phyloP scores from a whole-genome alignment of 2,113 vertebrate species.

The Arenaria interpres region DNA sequence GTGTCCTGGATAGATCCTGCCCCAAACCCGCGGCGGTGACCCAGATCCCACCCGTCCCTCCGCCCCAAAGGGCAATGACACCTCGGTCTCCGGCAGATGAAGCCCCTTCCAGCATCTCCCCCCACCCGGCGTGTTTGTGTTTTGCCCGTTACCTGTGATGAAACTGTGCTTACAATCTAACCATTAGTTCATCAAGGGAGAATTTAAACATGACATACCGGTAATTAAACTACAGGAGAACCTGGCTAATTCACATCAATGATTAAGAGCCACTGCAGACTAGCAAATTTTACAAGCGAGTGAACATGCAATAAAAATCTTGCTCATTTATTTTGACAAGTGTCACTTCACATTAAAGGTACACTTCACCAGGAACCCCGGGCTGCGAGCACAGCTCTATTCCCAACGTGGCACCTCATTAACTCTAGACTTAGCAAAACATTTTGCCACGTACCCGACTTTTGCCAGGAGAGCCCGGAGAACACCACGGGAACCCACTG shows the following conservation, averaged over 20 bases:
- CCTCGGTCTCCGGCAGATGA: background rate
- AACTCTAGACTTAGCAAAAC: background rate
- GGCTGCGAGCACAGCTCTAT: background rate
- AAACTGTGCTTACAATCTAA: background rate
- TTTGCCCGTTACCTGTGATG: background rate
- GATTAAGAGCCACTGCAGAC: constrained; percentile 57
- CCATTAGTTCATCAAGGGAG: constrained; percentile 35
- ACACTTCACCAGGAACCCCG: background rate
- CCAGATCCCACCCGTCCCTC: rapidly evolving
- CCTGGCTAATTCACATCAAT: constrained; percentile 47
- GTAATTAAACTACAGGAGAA: constrained; percentile 58
- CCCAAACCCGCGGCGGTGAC: rapidly evolving
- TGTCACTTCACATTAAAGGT: constrained; percentile 46
- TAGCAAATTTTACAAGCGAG: constrained; percentile 42
- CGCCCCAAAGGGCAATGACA: rapidly evolving
- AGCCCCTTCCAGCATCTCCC: background rate
- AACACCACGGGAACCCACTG: rapidly evolving
- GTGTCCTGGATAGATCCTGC: rapidly evolving
- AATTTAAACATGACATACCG: constrained; percentile 47
- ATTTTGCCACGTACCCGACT: background rate
- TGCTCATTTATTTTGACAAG: constrained; percentile 46
- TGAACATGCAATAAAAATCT: constrained; percentile 38
- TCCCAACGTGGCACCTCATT: constrained; percentile 2
- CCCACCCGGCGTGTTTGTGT: background rate
- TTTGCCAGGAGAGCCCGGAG: background rate